Evolutionary conservation across 1,140 invertebrate genomes (phyloP).

Genomic region (Drosophila guanche): DNA sequence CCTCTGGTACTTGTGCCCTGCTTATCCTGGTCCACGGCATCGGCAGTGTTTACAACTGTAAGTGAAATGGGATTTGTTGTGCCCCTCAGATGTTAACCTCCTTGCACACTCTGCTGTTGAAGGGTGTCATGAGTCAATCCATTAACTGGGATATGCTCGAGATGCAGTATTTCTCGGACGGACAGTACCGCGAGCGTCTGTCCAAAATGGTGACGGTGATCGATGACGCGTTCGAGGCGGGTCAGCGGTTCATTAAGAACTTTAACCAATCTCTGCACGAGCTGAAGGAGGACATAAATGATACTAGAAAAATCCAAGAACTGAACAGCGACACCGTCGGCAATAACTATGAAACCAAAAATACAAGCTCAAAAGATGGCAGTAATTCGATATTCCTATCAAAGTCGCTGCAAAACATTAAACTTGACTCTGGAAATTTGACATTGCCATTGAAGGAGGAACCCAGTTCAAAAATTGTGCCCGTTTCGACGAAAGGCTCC

Average conservation of each 20-base stretch:
- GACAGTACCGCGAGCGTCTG: slow-evolving; percentile 91
- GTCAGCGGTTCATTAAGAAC: slow-evolving; percentile 91
- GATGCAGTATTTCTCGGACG: slow-evolving; percentile 94
- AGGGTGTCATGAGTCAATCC: slow-evolving; percentile 97
- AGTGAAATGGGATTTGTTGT: slow-evolving; percentile 16
- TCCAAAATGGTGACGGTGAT: slow-evolving; percentile 91
- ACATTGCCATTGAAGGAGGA: slow-evolving; percentile 41
- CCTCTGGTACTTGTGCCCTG: slow-evolving; percentile 97
- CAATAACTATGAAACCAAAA: slow-evolving; percentile 33
- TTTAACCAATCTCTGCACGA: slow-evolving; percentile 86
- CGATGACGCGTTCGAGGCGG: slow-evolving; percentile 90
- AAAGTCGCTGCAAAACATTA: slow-evolving; percentile 40
- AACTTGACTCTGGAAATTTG: slow-evolving; percentile 35
- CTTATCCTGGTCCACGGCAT: slow-evolving; percentile 98
- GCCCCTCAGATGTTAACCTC: background rate
- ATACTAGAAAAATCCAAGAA: slow-evolving; percentile 68
- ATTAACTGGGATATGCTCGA: slow-evolving; percentile 97
- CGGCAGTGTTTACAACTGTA: slow-evolving; percentile 96
- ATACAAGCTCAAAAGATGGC: slow-evolving; percentile 7
- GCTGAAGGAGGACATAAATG: slow-evolving; percentile 76
- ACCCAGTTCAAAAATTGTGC: slow-evolving; percentile 19
- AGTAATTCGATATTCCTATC: slow-evolving; percentile 58
- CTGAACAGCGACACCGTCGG: slow-evolving; percentile 30
- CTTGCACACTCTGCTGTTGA: slow-evolving; percentile 31
- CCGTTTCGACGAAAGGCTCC: slow-evolving; percentile 9